phyloP scores from a whole-genome alignment of 2,888 invertebrate species.

The Macropis europaea region DNA sequence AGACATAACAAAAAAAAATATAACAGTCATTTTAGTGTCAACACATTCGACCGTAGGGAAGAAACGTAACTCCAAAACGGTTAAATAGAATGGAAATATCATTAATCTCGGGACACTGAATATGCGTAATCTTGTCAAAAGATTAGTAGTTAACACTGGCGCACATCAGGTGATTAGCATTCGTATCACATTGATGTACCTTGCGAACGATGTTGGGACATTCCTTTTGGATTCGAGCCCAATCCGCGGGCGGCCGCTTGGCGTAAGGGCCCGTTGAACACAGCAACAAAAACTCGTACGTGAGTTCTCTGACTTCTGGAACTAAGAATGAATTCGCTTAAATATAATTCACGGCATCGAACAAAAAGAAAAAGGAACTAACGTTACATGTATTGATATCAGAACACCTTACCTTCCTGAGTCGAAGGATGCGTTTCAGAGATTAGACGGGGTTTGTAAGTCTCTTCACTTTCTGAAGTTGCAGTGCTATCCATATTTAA shows the following conservation, averaged over 20 bases:
- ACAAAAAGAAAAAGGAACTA: no score
- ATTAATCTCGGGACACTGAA: slow-evolving; percentile 31
- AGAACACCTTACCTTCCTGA: slow-evolving; percentile 61
- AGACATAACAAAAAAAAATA: background rate
- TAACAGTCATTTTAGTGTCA: slow-evolving; percentile 7
- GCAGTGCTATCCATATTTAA: slow-evolving; percentile 70
- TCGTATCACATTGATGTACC: slow-evolving; percentile 75
- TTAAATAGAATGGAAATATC: slow-evolving; percentile 6
- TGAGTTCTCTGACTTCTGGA: slow-evolving; percentile 74
- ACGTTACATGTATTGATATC: no score
- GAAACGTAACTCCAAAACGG: slow-evolving; percentile 24
- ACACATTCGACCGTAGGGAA: background rate
- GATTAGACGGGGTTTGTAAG: slow-evolving; percentile 66
- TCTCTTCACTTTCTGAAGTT: slow-evolving; percentile 75
- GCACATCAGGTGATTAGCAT: slow-evolving; percentile 65
- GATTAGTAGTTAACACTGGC: slow-evolving; percentile 43
- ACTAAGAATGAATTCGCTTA: slow-evolving; percentile 22
- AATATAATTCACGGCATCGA: background rate
- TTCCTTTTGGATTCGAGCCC: slow-evolving; percentile 81
- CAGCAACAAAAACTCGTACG: slow-evolving; percentile 81
- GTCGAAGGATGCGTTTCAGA: slow-evolving; percentile 57
- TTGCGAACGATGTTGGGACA: slow-evolving; percentile 81
- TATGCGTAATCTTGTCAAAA: slow-evolving; percentile 21
- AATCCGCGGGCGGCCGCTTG: slow-evolving; percentile 81
- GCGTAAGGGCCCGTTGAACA: slow-evolving; percentile 82